Percentiles rank a stretch among this genome's conserved stretches.
phyloP scores from a whole-genome alignment of 2,888 invertebrate genomes.

The Acrobasis suavella region DNA sequence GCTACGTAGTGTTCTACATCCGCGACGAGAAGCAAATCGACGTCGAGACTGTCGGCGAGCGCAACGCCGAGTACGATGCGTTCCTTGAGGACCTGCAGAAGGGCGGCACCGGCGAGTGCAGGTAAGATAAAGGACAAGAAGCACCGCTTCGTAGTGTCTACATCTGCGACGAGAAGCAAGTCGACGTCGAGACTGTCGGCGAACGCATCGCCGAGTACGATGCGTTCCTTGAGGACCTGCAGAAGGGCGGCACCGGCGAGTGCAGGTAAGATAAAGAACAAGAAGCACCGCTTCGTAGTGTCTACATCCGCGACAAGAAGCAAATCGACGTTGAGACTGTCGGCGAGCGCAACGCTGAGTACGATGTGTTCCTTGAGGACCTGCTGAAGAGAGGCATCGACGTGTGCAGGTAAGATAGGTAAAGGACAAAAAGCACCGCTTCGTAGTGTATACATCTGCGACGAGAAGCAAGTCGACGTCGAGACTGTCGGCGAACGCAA shows the following conservation, averaged over 20 bases:
- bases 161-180: slow-evolving; percentile 97
- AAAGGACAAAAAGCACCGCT: slow-evolving; percentile 98
- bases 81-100: slow-evolving; percentile 96
- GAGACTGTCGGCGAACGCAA: slow-evolving; percentile 95
- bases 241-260: slow-evolving; percentile 94
- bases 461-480: slow-evolving; percentile 97
- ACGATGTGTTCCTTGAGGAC: slow-evolving; percentile 96
- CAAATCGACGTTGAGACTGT: slow-evolving; percentile 97
- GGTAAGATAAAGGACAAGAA: slow-evolving; percentile 94
- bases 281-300: slow-evolving; percentile 98
- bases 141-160: slow-evolving; percentile 97
- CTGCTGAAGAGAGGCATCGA: slow-evolving; percentile 94
- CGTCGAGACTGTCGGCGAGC: slow-evolving; percentile 94
- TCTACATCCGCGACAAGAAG: slow-evolving; percentile 97
- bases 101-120: slow-evolving; percentile 96
- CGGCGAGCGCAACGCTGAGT: slow-evolving; percentile 94
- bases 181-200: slow-evolving; percentile 96
- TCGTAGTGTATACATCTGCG: slow-evolving; percentile 97
- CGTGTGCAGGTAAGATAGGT: slow-evolving; percentile 89
- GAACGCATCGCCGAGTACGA: slow-evolving; percentile 96
- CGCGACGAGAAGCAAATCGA: slow-evolving; percentile 98
- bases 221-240: slow-evolving; percentile 95
- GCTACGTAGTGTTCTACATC: slow-evolving; percentile 98
- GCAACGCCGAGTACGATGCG: slow-evolving; percentile 95
- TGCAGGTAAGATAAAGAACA: slow-evolving; percentile 94